Conservation (phyloP, 2,888 invertebrate species). For the Tiliacea citrago region DNA sequence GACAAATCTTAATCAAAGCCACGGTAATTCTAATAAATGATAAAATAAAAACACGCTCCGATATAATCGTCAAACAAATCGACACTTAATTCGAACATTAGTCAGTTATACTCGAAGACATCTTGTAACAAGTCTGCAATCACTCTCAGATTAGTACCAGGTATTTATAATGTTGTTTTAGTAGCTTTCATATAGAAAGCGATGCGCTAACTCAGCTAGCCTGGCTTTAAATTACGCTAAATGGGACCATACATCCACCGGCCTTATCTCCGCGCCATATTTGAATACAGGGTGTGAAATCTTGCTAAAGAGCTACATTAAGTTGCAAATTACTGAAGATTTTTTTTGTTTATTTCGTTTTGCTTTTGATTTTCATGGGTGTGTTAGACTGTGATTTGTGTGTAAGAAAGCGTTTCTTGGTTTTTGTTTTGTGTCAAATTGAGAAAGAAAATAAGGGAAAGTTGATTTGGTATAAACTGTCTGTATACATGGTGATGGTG, state of each 20-base stretch:
- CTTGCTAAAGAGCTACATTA: slow-evolving; percentile 65
- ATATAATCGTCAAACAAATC: slow-evolving; percentile 56
- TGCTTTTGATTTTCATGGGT: slow-evolving; percentile 59
- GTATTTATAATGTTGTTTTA: slow-evolving; percentile 66
- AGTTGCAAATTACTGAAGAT: slow-evolving; percentile 66
- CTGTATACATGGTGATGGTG: too few relatives aligned
- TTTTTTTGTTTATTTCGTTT: slow-evolving; percentile 65
- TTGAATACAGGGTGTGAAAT: slow-evolving; percentile 70
- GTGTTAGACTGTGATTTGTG: slow-evolving; percentile 16
- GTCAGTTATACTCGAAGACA: slow-evolving; percentile 58
- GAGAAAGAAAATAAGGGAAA: background rate
- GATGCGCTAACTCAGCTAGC: slow-evolving; percentile 65
- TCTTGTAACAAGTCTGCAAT: slow-evolving; percentile 54
- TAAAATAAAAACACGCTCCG: slow-evolving; percentile 24
- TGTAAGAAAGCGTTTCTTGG: background rate
- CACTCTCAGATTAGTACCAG: slow-evolving; percentile 59
- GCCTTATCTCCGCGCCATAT: slow-evolving; percentile 68
- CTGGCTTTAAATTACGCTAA: slow-evolving; percentile 73
- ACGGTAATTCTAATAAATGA: slow-evolving; percentile 15
- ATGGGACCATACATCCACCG: slow-evolving; percentile 71
- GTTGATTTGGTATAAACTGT: background rate
- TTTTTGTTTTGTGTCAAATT: background rate
- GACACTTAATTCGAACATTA: slow-evolving; percentile 62
- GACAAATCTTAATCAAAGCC: background rate
- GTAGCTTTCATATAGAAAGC: slow-evolving; percentile 69